Evolutionary conservation across 1,140 invertebrate genomes (phyloP).

Genomic region (Lethrus apterus): DNA sequence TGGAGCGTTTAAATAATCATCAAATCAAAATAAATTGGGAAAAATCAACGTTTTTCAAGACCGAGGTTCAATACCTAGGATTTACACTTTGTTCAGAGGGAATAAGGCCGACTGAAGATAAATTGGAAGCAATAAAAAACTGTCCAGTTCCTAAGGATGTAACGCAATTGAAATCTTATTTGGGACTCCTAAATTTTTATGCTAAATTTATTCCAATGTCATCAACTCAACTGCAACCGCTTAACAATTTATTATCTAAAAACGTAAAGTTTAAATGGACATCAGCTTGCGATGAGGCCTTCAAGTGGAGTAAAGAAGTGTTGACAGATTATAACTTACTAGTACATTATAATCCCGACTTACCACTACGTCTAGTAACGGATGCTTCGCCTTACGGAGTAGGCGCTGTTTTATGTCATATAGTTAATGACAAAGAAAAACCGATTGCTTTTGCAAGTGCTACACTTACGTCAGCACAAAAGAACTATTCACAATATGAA

Average conservation of each 20-base stretch:
- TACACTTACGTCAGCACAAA: too few relatives aligned
- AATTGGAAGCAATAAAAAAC: conserved; percentile 30
- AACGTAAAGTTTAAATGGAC: conserved; percentile 33
- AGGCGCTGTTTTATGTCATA: too few relatives aligned
- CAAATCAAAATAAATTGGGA: conserved; percentile 10
- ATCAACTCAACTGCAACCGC: conserved; percentile 13
- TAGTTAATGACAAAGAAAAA: too few relatives aligned
- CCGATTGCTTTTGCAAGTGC: too few relatives aligned
- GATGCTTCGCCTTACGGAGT: too few relatives aligned
- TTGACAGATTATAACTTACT: too few relatives aligned
- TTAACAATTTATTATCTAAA: conserved; percentile 15
- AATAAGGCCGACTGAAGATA: conserved; percentile 12
- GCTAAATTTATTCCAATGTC: conserved; percentile 30
- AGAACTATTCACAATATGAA: too few relatives aligned
- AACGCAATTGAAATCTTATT: conserved; percentile 29
- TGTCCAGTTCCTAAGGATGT: conserved; percentile 26
- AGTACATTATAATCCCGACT: too few relatives aligned
- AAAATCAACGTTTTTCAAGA: conserved; percentile 12
- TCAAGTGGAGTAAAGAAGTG: conserved; percentile 27
- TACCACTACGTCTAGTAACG: too few relatives aligned
- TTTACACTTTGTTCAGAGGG: conserved; percentile 8
- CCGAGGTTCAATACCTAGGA: conserved; percentile 6
- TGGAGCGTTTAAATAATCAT: too few relatives aligned
- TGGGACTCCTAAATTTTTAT: conserved; percentile 38
- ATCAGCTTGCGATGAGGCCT: conserved; percentile 23